A percentile compares a stretch with the other conserved stretches of the same genome.
Evolutionary conservation across 2,797 vertebrate genomes (phyloP).

Genomic region (Loriculus beryllinus): DNA sequence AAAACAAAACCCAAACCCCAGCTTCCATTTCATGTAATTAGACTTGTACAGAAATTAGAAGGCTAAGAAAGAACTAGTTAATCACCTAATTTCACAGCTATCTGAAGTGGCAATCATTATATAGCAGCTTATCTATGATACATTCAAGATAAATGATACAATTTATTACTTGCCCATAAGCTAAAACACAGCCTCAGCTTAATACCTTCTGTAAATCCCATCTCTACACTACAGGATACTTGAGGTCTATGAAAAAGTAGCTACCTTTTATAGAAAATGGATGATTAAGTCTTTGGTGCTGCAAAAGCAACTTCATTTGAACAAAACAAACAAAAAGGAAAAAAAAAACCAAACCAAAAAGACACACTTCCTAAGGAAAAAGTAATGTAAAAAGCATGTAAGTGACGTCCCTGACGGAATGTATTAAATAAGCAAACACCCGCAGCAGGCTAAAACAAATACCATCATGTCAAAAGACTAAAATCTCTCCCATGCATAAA

Average conservation of each 20-base stretch:
- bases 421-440: conserved; percentile 98
- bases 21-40: conserved; percentile 97
- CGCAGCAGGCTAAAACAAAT: conserved; percentile 89
- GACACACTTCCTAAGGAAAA: conserved; percentile 78
- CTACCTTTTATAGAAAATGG: conserved; percentile 97
- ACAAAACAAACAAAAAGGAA: conserved; percentile 60
- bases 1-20: conserved; percentile 83
- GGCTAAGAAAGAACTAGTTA: conserved; percentile 93
- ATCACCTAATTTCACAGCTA: conserved; percentile 99
- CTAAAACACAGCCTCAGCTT: conserved; percentile 93
- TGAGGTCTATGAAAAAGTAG: conserved; percentile 97
- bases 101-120: conserved; percentile 99
- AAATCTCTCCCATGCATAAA: conserved; percentile 98
- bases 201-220: conserved; percentile 85
- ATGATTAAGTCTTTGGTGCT: conserved; percentile 99
- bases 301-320: conserved; percentile 96
- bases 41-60: conserved; percentile 96
- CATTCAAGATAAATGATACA: conserved; percentile 99
- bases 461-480: conserved; percentile 87
- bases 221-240: conserved; percentile 93
- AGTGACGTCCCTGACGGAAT: conserved; percentile 99
- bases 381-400: conserved; percentile 79
- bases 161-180: conserved; percentile 98
- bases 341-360: conserved; percentile 43
- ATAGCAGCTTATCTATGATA: conserved; percentile 99